Conservation (phyloP, 1,140 invertebrate species). For the Drosophila neocordata region DNA sequence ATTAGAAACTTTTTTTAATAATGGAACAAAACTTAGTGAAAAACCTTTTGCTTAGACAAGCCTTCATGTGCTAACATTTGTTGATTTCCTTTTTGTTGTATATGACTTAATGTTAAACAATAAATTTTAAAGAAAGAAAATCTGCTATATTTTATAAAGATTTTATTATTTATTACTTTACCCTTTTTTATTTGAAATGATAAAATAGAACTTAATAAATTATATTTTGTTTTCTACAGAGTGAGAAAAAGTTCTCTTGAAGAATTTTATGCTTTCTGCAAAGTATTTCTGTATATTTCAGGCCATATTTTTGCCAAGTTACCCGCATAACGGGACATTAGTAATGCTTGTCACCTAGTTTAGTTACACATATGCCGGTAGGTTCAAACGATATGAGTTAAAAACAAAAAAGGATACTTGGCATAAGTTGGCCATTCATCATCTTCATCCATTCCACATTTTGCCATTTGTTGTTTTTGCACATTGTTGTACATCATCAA, state of each 20-base stretch:
- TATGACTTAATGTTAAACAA: too few species aligned
- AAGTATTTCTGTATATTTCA: background rate
- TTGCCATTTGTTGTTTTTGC: conserved; percentile 56
- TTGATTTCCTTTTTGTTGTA: too few species aligned
- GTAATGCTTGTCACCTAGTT: conserved; percentile 45
- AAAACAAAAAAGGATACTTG: background rate
- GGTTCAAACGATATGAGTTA: conserved; percentile 25
- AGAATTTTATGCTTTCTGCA: background rate
- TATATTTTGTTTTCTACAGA: too few species aligned
- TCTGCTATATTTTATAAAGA: too few species aligned
- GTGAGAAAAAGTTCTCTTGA: background rate
- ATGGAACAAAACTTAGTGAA: too few species aligned
- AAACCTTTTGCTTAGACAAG: too few species aligned
- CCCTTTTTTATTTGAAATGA: too few species aligned
- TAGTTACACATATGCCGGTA: conserved; percentile 20
- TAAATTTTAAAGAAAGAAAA: too few species aligned
- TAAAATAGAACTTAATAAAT: too few species aligned
- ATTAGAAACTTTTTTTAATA: too few species aligned
- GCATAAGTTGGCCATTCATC: conserved; percentile 62
- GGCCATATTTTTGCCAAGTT: conserved; percentile 5
- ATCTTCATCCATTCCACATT: conserved; percentile 35
- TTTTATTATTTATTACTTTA: too few species aligned
- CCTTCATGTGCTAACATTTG: too few species aligned
- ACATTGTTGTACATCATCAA: conserved; percentile 64
- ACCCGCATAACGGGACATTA: conserved; percentile 39